Evolutionary conservation across 2,113 vertebrate genomes (phyloP), one percentile per base, ranked within the genome.

Genomic region (Gorsachius goisagi): DNA sequence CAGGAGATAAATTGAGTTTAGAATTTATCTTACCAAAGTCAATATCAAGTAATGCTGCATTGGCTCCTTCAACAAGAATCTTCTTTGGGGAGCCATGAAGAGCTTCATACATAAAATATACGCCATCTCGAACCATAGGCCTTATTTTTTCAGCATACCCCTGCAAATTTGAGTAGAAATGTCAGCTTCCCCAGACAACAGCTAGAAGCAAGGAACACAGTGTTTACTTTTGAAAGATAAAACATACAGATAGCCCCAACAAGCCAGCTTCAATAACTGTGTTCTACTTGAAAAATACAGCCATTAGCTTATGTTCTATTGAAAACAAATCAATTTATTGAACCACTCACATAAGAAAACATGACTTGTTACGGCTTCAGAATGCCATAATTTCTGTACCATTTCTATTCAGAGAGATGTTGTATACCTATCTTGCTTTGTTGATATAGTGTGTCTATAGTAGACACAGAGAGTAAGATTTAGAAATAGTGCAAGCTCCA

Each of bases 101-200:
- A 9, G 99, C 99, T 95, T 99, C 99, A 5, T 99, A 99, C 99
- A 99, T 99, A 96, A 99, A 99, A 95, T 99, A 99, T 15, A 99
- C 98, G 0, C 99, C 99, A 15, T 99, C 99, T 84, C 99, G 98
- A 86, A 99, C 99, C 99, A 99, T 99, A 30, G 99, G 99, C 74
- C 99, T 97, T 97, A 99, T 98, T 97, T 99, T 98, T 96, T 99
- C 99, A 11, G 98, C 98, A 28, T 99, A 99, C 21, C 98, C 99
- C 99, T 99, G 97, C 13, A 96, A 72, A 92, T 73, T 72, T 59
- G 45, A 90, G 21, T 8, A 59, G 33, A 80, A 69, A 72, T 6
- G 16, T 78, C 73, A 93, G 37, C 15, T 77, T 92, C 35, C 35
- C 22, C 68, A 85, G 44, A 69, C 28, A 81, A 50, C 1, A 5